phyloP scores from a whole-genome alignment of 1,140 invertebrate species.

The Chrysopa pallens region DNA sequence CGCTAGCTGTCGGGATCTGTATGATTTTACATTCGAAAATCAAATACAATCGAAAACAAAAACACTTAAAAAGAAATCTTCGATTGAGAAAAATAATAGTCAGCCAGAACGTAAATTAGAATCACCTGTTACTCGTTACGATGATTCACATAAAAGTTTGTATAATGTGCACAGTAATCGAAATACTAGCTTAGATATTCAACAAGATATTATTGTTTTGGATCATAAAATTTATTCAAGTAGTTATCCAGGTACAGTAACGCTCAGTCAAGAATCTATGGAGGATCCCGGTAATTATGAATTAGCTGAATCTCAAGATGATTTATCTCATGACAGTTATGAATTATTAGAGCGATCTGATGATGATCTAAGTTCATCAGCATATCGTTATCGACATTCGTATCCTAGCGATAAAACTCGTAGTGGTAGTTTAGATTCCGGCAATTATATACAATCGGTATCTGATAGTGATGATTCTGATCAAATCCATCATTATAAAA shows the following conservation, averaged over 20 bases:
- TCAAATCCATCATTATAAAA: conserved; percentile 33
- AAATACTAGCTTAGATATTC: conserved; percentile 34
- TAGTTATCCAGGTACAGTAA: conserved; percentile 63
- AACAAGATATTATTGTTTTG: conserved; percentile 31
- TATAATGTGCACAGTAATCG: conserved; percentile 34
- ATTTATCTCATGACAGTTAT: conserved; percentile 76
- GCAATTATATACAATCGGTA: conserved; percentile 36
- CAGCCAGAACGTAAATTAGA: conserved; percentile 34
- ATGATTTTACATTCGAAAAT: conserved; percentile 51
- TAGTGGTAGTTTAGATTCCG: conserved; percentile 48
- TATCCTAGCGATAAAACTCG: conserved; percentile 16
- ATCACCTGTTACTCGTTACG: conserved; percentile 56
- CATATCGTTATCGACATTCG: neutral
- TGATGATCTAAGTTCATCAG: conserved; percentile 29
- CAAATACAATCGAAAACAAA: conserved; percentile 36
- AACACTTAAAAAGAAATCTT: conserved; percentile 13
- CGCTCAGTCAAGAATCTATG: conserved; percentile 37
- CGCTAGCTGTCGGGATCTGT: conserved; percentile 58
- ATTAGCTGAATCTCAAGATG: conserved; percentile 58
- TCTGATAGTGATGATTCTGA: conserved; percentile 42
- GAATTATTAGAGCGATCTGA: conserved; percentile 62
- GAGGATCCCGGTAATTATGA: conserved; percentile 35
- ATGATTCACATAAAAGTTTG: conserved; percentile 42
- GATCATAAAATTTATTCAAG: conserved; percentile 56
- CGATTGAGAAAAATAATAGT: conserved; percentile 11